These are phyloP conservation scores for Liolophura sinensis DNA, from an alignment of 1,140 invertebrate species.

Conservation along the genomic window DNA sequence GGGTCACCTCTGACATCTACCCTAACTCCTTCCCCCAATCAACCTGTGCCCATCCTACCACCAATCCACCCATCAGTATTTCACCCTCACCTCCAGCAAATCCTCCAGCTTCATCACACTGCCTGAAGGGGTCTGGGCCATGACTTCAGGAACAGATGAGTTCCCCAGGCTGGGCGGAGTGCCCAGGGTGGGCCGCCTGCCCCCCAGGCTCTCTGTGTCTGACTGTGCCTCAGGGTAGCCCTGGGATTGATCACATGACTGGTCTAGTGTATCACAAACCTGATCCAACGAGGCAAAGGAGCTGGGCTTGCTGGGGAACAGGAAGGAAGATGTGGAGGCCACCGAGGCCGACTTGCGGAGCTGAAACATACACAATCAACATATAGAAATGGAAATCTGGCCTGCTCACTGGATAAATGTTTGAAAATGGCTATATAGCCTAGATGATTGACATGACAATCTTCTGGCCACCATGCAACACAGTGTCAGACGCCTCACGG, in stretches of 20 bases:
- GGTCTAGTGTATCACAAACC: not conserved
- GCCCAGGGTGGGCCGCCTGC: not conserved
- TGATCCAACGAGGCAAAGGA: slow-evolving; percentile 12
- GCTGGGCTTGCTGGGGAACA: slow-evolving; percentile 9
- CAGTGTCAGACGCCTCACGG: no score
- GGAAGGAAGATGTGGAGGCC: slow-evolving; percentile 28
- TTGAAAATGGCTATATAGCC: no score
- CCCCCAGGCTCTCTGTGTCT: slow-evolving; percentile 3
- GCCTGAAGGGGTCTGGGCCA: slow-evolving; percentile 48
- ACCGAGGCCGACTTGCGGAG: slow-evolving; percentile 40
- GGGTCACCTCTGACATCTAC: no score
- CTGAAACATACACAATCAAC: slow-evolving; percentile 12
- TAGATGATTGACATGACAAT: no score
- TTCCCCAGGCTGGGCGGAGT: no score
- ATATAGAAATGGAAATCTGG: no score
- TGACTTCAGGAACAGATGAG: slow-evolving; percentile 33
- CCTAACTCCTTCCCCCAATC: no score
- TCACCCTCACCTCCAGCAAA: slow-evolving; percentile 42
- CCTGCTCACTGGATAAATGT: no score
- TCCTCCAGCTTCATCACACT: slow-evolving; percentile 49
- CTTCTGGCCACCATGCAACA: no score
- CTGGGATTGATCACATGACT: not conserved
- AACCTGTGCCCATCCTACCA: no score
- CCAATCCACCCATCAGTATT: no score
- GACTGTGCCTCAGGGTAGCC: slow-evolving; percentile 4